Base-by-base conservation (phyloP, 2,113 vertebrate species). In the Lagopus muta region DNA sequence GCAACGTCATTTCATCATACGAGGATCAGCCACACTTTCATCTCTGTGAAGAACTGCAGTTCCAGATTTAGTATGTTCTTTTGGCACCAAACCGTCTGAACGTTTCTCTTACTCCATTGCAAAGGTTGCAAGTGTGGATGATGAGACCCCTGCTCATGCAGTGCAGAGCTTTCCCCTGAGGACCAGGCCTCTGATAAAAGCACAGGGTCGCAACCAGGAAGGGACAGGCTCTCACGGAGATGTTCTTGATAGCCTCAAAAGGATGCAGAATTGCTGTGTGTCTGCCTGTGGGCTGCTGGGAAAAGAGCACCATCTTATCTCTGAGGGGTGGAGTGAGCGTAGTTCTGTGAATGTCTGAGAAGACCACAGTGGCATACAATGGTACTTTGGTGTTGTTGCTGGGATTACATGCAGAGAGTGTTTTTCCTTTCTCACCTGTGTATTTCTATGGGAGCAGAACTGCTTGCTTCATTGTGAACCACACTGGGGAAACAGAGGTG, bases 61-160 rank as follows among this genome's bases (percentile, higher is more conserved):
- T 91, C 55, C 72, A 75, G 64, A 60, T 80, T 85, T 22, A 54
- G n/a, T 22, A 21, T 72, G 54, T 79, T 72, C 66, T 83, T 82
- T 65, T 52, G 78, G 79, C 76, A 80, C 67, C 2, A 2, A 17
- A 38, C 42, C 74, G 4, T 55, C n/a, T 34, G 72, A 42, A 74
- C 38, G 57, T 24, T 43, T 52, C 65, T 71, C 45, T 3, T 2
- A 3, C 27, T 58, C 84, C 1, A 0, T 21, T 48, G 58, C 1
- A 8, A 54, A 45, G 71, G 71, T 74, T 82, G 60, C 50, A 61
- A 38, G 66, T 34, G 54, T 0, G 3, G 36, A 24, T 61, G 40
- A 25, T 7, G 62, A 62, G 52, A 55, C 57, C 79, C 84, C 30
- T 60, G 87, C 2, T 55, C 47, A n/a, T 38, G 34, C 58, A 62